Evolutionary conservation across 1,140 invertebrate genomes (phyloP), one percentile per base, ranked within the genome.

Genomic region (Neelides sp.): DNA sequence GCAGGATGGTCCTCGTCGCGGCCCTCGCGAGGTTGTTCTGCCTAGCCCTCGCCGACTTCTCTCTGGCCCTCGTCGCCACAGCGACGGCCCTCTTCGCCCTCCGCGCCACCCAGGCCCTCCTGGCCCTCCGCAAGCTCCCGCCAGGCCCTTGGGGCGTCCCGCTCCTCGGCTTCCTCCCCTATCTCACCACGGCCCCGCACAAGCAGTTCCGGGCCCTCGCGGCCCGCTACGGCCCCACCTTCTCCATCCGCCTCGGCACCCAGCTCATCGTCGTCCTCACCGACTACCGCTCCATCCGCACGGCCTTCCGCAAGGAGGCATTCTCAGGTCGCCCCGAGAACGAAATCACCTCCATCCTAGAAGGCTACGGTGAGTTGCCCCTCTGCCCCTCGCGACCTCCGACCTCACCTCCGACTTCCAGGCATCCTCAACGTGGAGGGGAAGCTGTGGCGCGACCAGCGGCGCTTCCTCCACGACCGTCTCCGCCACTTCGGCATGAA

Each of bases 381-480:
- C 28, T 28, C 13, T 44, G 10, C n/a, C 20, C 27, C 41, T n/a
- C 4, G 30, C 15, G 20, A n/a, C n/a, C n/a, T n/a, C n/a, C n/a
- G n/a, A n/a, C n/a, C n/a, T n/a, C n/a, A n/a, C n/a, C n/a, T n/a
- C n/a, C 10, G 55, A 71, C 45, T 69, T 74, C 22, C 71, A 92
- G 91, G 91, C 61, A 80, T 94, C 52, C 79, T 94, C 58, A 92
- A 92, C 66, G 83, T 83, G 48, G 84, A 87, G 55, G 92, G 91
- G 42, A 77, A 80, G 49, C 69, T 93, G 59, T 96, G 91, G 91
- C 86, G 89, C 65, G 84, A 86, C 57, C 87, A 95, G 65, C 73
- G 92, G 45, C 77, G 80, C 52, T 96, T 95, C 70, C 72, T 95
- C 12, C 85, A 95, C 61, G 80, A 86, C 53, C 81, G 86, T 48